A percentile compares a stretch with the other conserved stretches of the same genome.
These are phyloP conservation scores for Leptothorax acervorum DNA, from an alignment of 2,888 invertebrate genomes.

Conservation along the genomic window DNA sequence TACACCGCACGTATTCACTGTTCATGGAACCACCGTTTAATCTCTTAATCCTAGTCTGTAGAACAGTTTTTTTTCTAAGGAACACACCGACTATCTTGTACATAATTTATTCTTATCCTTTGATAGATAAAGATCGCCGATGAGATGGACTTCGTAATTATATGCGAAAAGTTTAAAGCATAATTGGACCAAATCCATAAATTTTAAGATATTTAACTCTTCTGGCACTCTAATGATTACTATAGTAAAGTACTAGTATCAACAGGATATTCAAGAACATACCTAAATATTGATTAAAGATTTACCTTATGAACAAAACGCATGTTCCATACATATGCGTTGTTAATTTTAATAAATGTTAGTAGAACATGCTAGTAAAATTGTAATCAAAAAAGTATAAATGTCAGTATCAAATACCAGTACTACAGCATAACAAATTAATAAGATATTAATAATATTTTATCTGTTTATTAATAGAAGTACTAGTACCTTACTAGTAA, in stretches of 20 bases:
- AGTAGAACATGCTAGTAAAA: neutral
- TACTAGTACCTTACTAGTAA: conserved; percentile 14
- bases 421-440: neutral
- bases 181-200: conserved; percentile 33
- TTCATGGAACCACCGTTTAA: neutral
- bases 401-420: neutral
- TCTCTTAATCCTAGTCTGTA: conserved; percentile 46
- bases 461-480: neutral
- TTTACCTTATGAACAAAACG: neutral
- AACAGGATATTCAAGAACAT: neutral
- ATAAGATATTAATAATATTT: neutral
- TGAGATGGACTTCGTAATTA: conserved; percentile 31
- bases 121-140: conserved; percentile 40
- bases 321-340: neutral
- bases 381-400: neutral
- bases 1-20: conserved; percentile 10
- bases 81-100: conserved; percentile 58
- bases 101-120: conserved; percentile 43
- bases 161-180: conserved; percentile 48
- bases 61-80: conserved; percentile 58
- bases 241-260: conserved; percentile 15
- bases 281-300: neutral
- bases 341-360: neutral
- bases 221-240: neutral
- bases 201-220: neutral